Evolutionary conservation across 2,113 vertebrate genomes (phyloP).

Genomic region (Vombatus ursinus): DNA sequence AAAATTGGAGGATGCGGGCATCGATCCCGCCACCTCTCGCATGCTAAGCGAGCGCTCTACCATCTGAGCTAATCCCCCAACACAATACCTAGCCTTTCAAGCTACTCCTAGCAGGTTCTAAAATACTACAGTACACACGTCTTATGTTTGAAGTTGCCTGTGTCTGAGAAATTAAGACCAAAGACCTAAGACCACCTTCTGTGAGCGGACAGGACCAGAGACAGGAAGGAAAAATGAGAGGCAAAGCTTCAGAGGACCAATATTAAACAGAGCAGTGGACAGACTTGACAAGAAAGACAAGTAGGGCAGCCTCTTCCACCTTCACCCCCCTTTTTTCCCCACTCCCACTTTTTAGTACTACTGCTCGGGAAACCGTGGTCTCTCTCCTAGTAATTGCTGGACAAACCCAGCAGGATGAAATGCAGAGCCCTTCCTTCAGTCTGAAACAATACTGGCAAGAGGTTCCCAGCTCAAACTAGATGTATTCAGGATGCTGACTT

Average conservation of each 20-base stretch:
- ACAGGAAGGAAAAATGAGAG: neutral
- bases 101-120: neutral
- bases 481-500: neutral
- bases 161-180: neutral
- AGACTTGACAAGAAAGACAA: neutral
- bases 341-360: neutral
- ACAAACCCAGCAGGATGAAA: neutral
- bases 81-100: too few relatives aligned
- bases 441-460: neutral
- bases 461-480: too few relatives aligned
- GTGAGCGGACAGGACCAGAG: neutral
- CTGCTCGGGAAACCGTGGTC: neutral
- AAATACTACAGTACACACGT: neutral
- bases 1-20: neutral
- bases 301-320: neutral
- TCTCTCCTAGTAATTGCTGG: neutral
- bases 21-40: neutral
- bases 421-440: neutral
- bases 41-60: neutral
- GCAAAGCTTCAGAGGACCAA: neutral
- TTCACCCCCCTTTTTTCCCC: neutral
- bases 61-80: neutral
- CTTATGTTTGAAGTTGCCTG: neutral
- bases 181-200: neutral
- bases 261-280: neutral